Evolutionary conservation across 2,113 vertebrate species (phyloP), one percentile per base, ranked within the genome.

Genomic region (Pteruthius melanotis): DNA sequence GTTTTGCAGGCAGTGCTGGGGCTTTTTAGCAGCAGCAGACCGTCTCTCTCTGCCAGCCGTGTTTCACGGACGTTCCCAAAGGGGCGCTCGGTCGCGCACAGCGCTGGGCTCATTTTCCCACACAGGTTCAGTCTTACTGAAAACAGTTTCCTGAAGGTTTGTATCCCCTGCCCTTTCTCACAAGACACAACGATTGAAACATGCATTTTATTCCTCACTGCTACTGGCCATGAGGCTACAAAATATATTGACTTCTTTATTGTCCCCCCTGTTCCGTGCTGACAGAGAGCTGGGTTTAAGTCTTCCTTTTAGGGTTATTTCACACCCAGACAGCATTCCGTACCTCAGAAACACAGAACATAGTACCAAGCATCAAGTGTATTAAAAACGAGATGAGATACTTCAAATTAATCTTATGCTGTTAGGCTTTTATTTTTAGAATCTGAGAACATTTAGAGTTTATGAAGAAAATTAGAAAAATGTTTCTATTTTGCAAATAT

Each of bases 391-490:
- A 72, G 45, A 84, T 84, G 42, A 86, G 93, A 64, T 94, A 95
- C 87, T 97, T 98, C 95, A 97, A 96, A 96, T 94, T 60, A 70
- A 76, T 68, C 95, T 93, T 95, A 92, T 13, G 9, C 37, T 81
- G 56, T 95, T 96, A 94, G 84, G 84, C 15, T 93, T 91, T 97
- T 97, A 92, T 96, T 97, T 97, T 97, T 97, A 93, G 92, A 96
- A 83, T 95, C 75, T 84, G 35, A 93, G 79, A 96, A 87, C 56
- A 66, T 96, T 96, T 96, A 84, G 96, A 97, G 44, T 79, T 86
- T 91, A 94, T 84, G 82, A 96, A 91, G 79, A 96, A 95, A 94
- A 94, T 65, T 26, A 90, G 65, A 90, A 69, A 72, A 83, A 85
- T 70, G 27, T 93, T 97, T 97, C 79, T 97, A 97, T 96, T 97